Base-by-base conservation (phyloP, 1,140 invertebrate genomes). In the Zophobas atratus region DNA sequence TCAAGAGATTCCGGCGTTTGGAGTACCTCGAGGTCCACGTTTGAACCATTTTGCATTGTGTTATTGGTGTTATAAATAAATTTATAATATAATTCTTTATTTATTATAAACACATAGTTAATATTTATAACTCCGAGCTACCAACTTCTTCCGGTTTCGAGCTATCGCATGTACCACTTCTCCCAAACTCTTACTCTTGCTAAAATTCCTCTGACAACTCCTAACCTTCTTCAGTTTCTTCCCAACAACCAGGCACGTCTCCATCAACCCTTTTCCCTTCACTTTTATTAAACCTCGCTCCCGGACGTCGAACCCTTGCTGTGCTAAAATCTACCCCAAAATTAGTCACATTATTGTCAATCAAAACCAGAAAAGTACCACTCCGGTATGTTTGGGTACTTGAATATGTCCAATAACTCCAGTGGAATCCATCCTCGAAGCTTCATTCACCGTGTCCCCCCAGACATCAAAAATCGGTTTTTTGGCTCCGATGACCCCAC, bases 381-480 rank as follows among this genome's bases (percentile, higher is more conserved):
- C 92, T 2, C 95, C 95, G 0, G 95, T 95, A 60, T 95, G 92
- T 81, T 92, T 92, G 1, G 95, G 94, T 33, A 97, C 95, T 90
- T 97, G 96, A 75, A 98, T 96, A 33, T 92, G 90, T 77, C 95
- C 95, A 88, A 95, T 94, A 34, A 92, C 90, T 0, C 96, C 96
- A 0, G 96, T 97, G 1, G 93, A 95, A 84, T 98, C 96, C 96
- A 97, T 98, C 39, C 96, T 89, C 32, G 96, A 97, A 2, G 97
- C 97, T 83, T 98, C 95, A 87, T 99, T 99, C 0, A 98, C 97
- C 0, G 97, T 98, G 67, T 86, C 90, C 0, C 98, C 98, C 97
- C 98, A 99, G 78, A 99, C 98, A 84, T 99, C 98, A 88, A 98
- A 99, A 75, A 99, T 97, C 0, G 98, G 98, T 85, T 99, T 99